phyloP scores from a whole-genome alignment of 2,113 vertebrate genomes.

The Ptilorrhoa leucosticta region DNA sequence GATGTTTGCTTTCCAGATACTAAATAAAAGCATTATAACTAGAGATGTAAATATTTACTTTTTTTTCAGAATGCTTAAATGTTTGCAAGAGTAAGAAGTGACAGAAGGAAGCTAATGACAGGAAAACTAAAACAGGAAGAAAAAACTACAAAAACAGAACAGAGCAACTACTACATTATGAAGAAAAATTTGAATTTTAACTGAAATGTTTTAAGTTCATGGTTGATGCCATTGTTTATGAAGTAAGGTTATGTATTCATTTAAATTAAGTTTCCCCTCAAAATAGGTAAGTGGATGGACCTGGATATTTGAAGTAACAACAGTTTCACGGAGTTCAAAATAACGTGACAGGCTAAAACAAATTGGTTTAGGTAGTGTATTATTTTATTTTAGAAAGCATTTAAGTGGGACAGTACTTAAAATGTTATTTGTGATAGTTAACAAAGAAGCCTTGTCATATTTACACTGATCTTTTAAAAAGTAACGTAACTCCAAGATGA shows the following conservation, averaged over 20 bases:
- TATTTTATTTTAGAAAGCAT: background rate
- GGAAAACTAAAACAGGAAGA: background rate
- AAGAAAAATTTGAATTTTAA: background rate
- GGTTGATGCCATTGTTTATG: background rate
- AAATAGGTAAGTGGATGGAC: background rate
- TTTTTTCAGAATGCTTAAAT: background rate
- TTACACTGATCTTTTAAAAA: background rate
- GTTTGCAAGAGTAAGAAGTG: background rate
- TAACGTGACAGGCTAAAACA: background rate
- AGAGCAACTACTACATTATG: background rate
- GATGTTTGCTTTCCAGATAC: background rate
- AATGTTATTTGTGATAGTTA: background rate
- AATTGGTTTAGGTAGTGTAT: background rate
- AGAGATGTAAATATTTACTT: background rate
- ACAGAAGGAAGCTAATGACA: background rate
- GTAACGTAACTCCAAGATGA: background rate
- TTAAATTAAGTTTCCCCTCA: background rate
- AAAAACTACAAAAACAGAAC: constrained; percentile 7
- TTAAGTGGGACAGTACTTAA: background rate
- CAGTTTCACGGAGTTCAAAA: background rate
- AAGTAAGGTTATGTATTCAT: background rate
- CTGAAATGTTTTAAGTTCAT: background rate
- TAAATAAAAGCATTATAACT: background rate
- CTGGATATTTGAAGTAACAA: background rate
- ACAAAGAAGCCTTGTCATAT: background rate